These are phyloP conservation scores for Thecocarcelia acutangulata DNA, from an alignment of 2,888 invertebrate genomes.

Conservation along the genomic window DNA sequence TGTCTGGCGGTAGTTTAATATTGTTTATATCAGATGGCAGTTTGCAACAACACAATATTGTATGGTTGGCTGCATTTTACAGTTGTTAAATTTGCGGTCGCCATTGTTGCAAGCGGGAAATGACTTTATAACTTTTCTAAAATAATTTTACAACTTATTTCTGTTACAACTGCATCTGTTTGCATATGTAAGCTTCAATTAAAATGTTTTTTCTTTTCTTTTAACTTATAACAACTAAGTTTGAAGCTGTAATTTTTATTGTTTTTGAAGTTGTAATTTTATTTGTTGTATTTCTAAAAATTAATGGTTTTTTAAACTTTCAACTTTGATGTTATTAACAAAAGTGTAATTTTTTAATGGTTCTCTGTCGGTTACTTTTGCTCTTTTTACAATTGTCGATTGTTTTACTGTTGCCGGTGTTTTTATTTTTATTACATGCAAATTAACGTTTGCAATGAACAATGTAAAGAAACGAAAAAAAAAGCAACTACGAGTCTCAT, in stretches of 20 bases:
- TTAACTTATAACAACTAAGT: slow-evolving; percentile 1
- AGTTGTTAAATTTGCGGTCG: slow-evolving; percentile 42
- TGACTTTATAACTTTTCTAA: slow-evolving; percentile 66
- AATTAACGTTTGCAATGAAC: slow-evolving; percentile 12
- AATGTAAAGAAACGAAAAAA: neutral
- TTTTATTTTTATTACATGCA: neutral
- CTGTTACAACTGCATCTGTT: slow-evolving; percentile 37
- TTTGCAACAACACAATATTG: slow-evolving; percentile 49
- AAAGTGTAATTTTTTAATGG: slow-evolving; percentile 55
- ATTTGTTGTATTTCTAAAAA: neutral
- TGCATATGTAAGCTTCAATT: slow-evolving; percentile 29
- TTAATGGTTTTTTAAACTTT: slow-evolving; percentile 54
- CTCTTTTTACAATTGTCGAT: slow-evolving; percentile 22
- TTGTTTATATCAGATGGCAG: slow-evolving; percentile 17
- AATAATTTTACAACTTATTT: slow-evolving; percentile 42
- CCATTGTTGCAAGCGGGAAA: slow-evolving; percentile 57
- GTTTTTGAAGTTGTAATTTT: neutral
- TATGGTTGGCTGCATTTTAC: slow-evolving; percentile 64
- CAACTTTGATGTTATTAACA: slow-evolving; percentile 46
- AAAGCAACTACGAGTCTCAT: too few species aligned
- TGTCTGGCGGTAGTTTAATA: slow-evolving; percentile 2
- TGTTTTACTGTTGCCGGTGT: neutral
- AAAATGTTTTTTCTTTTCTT: neutral
- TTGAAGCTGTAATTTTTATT: slow-evolving; percentile 36
- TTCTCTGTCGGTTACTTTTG: slow-evolving; percentile 26